Evolutionary conservation across 2,113 vertebrate genomes (phyloP).

Genomic region (Dasyprocta punctata): DNA sequence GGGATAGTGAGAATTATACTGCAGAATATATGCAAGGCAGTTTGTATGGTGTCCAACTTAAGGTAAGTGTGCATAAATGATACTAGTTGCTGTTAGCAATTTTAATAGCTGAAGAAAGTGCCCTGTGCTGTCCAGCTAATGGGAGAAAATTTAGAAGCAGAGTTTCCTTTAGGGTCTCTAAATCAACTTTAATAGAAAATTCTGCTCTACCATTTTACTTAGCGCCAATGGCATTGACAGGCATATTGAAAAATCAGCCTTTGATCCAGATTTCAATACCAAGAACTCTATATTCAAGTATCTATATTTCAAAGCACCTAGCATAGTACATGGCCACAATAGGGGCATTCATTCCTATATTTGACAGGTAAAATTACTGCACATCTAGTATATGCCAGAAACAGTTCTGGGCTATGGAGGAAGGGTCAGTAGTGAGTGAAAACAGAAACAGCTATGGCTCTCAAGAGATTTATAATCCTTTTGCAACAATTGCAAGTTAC

Average conservation of each 20-base stretch:
- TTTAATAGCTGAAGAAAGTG: constrained; percentile 7
- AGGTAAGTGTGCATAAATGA: not conserved
- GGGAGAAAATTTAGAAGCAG: not conserved
- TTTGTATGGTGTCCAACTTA: not conserved
- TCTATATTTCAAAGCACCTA: not conserved
- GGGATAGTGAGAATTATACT: not conserved
- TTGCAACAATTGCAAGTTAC: not conserved
- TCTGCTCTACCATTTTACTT: constrained; percentile 8
- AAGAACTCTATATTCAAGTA: not conserved
- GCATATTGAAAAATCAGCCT: not conserved
- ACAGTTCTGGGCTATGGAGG: not conserved
- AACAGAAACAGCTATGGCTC: not conserved
- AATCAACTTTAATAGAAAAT: not conserved
- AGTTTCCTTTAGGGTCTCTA: not conserved
- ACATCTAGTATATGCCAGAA: not conserved
- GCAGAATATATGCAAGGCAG: not conserved
- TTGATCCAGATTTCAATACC: not conserved
- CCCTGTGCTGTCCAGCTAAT: not conserved
- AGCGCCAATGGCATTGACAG: not conserved
- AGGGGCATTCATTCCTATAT: not conserved
- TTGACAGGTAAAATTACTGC: not conserved
- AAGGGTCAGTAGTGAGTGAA: not conserved
- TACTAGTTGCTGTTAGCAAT: not conserved
- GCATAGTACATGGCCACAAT: not conserved
- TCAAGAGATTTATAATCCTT: not conserved